Evolutionary conservation across 2,888 invertebrate genomes (phyloP).

Genomic region (Caenorhabditis virilis): DNA sequence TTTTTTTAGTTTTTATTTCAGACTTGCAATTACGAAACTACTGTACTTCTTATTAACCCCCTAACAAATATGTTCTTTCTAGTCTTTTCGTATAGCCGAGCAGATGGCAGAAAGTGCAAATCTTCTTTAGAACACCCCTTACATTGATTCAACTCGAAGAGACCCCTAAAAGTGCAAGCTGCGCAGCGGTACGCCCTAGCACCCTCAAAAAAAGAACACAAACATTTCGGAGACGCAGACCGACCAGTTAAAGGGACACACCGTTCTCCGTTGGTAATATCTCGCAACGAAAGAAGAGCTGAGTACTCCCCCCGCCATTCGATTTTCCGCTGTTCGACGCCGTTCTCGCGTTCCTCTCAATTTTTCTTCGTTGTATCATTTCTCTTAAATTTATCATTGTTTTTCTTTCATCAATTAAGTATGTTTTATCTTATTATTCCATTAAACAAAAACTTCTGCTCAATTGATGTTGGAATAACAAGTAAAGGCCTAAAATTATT

Average conservation of each 20-base stretch:
- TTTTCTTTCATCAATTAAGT: too few species aligned
- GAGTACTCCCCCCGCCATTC: conserved; percentile 18
- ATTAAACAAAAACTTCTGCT: not conserved
- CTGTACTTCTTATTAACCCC: too few species aligned
- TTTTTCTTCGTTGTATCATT: conserved; percentile 1
- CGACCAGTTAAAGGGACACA: conserved; percentile 3
- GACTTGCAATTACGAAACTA: too few species aligned
- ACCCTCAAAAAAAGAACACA: conserved; percentile 8
- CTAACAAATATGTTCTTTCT: conserved; percentile 1
- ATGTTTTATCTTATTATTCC: not conserved
- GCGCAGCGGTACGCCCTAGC: too few species aligned
- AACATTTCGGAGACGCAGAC: conserved; percentile 17
- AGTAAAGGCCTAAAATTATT: too few species aligned
- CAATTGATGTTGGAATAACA: too few species aligned
- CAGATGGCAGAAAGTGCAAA: not conserved
- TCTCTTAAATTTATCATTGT: too few species aligned
- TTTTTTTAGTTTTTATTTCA: too few species aligned
- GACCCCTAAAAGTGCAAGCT: too few species aligned
- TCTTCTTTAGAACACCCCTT: too few species aligned
- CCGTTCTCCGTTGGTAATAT: conserved; percentile 6
- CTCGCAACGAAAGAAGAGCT: conserved; percentile 14
- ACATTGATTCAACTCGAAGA: too few species aligned
- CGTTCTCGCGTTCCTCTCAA: not conserved
- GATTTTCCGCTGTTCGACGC: conserved; percentile 19
- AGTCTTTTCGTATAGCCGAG: not conserved